Conservation (phyloP, 2,113 vertebrate genomes). For the Bubalus kerabau region DNA sequence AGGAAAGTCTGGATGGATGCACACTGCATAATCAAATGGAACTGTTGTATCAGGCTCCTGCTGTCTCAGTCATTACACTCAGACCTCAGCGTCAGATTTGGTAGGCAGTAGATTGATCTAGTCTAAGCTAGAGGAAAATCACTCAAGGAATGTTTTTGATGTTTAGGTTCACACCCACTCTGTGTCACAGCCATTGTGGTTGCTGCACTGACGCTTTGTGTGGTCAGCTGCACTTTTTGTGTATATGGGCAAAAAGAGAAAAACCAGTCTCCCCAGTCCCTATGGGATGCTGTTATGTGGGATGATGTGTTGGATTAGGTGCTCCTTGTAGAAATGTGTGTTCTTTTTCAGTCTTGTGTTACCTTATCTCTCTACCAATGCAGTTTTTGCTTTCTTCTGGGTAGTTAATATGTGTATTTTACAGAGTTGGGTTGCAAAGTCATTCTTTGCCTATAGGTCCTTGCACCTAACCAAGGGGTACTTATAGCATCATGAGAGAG, state of each 20-base stretch:
- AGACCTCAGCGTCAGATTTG: neutral
- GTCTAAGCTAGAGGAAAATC: neutral
- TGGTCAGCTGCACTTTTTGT: neutral
- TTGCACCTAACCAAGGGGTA: neutral
- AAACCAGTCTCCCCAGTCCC: neutral
- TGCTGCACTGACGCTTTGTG: neutral
- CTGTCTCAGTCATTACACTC: neutral
- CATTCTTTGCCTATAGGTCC: neutral
- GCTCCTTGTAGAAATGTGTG: neutral
- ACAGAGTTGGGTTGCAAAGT: neutral
- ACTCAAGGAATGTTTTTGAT: neutral
- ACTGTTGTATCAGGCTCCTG: neutral
- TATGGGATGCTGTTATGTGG: neutral
- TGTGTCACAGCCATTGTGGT: neutral
- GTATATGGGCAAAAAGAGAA: neutral
- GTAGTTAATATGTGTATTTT: neutral
- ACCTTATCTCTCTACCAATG: neutral
- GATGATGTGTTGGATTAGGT: neutral
- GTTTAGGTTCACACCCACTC: neutral
- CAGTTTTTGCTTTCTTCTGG: neutral
- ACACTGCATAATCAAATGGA: neutral
- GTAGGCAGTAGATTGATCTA: slow-evolving; percentile 13
- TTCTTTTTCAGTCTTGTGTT: neutral
- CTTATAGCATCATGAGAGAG: neutral
- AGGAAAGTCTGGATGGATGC: neutral